These are phyloP conservation scores for Sinocyclocheilus grahami DNA, from an alignment of 2,113 vertebrate genomes.

Conservation along the genomic window DNA sequence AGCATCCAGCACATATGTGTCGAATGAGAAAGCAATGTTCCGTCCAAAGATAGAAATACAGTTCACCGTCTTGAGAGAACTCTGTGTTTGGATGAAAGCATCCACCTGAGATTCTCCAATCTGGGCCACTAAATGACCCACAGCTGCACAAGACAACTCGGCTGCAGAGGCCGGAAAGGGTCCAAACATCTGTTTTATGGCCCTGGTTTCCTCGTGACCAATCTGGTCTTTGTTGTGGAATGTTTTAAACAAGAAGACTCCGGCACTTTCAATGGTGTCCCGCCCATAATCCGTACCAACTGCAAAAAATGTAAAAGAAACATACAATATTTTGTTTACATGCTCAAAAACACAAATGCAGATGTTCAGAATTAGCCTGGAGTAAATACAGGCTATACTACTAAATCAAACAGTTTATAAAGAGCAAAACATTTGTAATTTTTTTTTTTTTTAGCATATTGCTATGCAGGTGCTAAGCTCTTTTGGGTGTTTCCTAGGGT, in stretches of 20 bases:
- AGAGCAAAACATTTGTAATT: no score
- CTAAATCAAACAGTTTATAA: not conserved
- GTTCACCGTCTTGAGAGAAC: constrained; percentile 64
- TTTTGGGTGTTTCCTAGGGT: not conserved
- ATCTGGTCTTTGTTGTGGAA: constrained; percentile 87
- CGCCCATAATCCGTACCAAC: constrained; percentile 88
- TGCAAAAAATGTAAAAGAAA: constrained; percentile 66
- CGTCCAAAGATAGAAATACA: constrained; percentile 78
- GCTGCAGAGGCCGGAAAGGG: constrained; percentile 90
- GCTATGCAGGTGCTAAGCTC: not conserved
- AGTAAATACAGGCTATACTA: not conserved
- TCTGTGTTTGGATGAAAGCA: constrained; percentile 78
- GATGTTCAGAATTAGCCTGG: not conserved
- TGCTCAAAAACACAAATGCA: not conserved
- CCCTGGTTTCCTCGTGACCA: constrained; percentile 86
- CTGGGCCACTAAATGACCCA: constrained; percentile 78
- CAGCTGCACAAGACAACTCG: constrained; percentile 80
- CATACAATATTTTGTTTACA: not conserved
- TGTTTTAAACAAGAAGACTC: constrained; percentile 90
- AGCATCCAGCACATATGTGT: constrained; percentile 86
- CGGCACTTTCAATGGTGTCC: constrained; percentile 87
- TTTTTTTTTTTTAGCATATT: not conserved
- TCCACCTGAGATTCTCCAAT: constrained; percentile 78
- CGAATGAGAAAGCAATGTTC: constrained; percentile 90
- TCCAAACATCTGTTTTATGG: constrained; percentile 94